phyloP scores from a whole-genome alignment of 1,140 invertebrate genomes.

The Sycophaga agraensis region DNA sequence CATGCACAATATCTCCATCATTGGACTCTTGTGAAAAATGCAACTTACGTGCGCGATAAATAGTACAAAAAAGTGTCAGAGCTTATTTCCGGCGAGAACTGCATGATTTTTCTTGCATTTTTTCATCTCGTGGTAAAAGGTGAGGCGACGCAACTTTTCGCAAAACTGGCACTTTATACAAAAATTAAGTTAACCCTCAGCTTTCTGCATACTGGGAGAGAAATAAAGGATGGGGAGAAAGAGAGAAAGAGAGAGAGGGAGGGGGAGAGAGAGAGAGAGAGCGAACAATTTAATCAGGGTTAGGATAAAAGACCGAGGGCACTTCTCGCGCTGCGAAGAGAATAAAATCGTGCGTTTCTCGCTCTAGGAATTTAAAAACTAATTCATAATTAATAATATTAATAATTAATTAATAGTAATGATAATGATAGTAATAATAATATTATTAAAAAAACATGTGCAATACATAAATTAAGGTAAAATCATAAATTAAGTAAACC shows the following conservation, averaged over 20 bases:
- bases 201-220: conserved; percentile 19
- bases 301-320: not conserved
- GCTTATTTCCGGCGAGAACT: not conserved
- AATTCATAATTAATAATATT: conserved; percentile 12
- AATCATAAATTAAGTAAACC: conserved; percentile 28
- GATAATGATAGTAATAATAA: conserved; percentile 6
- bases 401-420: conserved; percentile 4
- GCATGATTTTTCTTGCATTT: not conserved
- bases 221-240: not conserved
- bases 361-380: conserved; percentile 29
- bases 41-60: not conserved
- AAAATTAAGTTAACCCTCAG: conserved; percentile 18
- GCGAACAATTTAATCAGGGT: no score
- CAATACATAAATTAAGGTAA: conserved; percentile 28
- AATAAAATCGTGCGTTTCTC: conserved; percentile 16
- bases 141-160: conserved; percentile 5
- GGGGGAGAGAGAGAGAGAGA: not conserved
- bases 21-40: no score
- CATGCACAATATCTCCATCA: no score
- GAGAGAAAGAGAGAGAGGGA: conserved; percentile 2
- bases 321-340: not conserved
- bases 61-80: not conserved
- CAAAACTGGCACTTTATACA: conserved; percentile 20
- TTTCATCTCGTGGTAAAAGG: not conserved
- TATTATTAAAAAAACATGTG: conserved; percentile 24